Percentiles rank a stretch among this genome's conserved stretches.
Conservation (phyloP, 2,797 vertebrate species). For the Garrulus glandarius region DNA sequence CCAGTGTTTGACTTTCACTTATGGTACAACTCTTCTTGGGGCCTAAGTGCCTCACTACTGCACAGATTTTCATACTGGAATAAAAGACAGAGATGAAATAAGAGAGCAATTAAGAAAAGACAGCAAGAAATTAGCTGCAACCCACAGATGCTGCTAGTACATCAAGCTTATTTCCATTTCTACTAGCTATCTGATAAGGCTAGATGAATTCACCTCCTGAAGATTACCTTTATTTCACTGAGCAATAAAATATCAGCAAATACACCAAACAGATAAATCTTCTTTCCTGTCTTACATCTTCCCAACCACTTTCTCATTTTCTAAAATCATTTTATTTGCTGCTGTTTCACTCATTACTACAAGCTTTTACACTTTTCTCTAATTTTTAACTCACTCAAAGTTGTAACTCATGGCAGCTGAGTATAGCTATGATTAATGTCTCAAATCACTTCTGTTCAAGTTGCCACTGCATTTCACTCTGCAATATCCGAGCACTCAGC, state of each 20-base stretch:
- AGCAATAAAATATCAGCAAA: not conserved
- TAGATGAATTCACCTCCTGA: not conserved
- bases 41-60: not conserved
- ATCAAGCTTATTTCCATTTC: not conserved
- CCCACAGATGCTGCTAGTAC: not conserved
- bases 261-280: not conserved
- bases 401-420: not conserved
- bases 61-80: not conserved
- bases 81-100: not conserved
- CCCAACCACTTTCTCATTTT: not conserved
- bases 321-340: not conserved
- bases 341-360: not conserved
- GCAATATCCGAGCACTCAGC: conserved; percentile 46
- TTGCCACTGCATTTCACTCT: not conserved
- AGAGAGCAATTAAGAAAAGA: not conserved
- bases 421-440: not conserved
- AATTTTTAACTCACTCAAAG: not conserved
- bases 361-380: not conserved
- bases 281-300: not conserved
- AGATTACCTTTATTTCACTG: not conserved
- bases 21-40: not conserved
- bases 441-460: not conserved
- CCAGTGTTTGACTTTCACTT: not conserved
- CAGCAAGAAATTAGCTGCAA: not conserved
- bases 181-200: not conserved